These are phyloP conservation scores for Holocentrus rufus DNA, from an alignment of 2,797 vertebrate genomes.

Conservation along the genomic window DNA sequence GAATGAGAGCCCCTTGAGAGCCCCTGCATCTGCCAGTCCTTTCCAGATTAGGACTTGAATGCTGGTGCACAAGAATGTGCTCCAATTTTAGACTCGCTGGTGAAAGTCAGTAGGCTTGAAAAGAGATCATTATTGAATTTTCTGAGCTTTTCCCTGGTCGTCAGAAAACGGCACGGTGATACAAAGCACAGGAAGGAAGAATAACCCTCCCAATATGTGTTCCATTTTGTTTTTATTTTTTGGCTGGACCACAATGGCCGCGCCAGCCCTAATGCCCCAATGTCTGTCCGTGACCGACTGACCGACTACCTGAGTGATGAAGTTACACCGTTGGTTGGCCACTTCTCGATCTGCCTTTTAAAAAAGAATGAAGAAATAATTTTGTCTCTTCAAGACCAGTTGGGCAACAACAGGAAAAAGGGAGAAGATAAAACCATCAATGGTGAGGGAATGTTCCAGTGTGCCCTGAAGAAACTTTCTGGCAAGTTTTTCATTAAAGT, in stretches of 20 bases:
- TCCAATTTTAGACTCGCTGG: conserved; percentile 62
- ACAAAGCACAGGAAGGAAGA: not conserved
- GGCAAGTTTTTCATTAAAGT: not conserved
- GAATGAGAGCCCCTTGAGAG: conserved; percentile 56
- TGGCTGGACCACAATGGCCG: too few species aligned
- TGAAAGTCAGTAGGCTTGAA: conserved; percentile 41
- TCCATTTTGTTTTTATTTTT: not conserved
- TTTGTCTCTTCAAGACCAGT: not conserved
- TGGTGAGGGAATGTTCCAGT: not conserved
- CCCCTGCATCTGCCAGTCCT: conserved; percentile 55
- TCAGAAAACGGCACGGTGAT: not conserved
- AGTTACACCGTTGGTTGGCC: too few species aligned
- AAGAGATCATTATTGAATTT: conserved; percentile 42
- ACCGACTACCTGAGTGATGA: too few species aligned
- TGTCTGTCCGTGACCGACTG: too few species aligned
- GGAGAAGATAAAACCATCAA: not conserved
- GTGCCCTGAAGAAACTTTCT: not conserved
- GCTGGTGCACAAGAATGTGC: conserved; percentile 43
- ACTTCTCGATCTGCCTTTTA: too few species aligned
- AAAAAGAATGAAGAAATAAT: too few species aligned
- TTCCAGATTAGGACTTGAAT: conserved; percentile 60
- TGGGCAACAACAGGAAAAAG: not conserved
- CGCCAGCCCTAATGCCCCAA: too few species aligned
- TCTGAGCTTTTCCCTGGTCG: conserved; percentile 23
- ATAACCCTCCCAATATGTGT: not conserved